phyloP scores from a whole-genome alignment of 2,113 vertebrate species.

The Synodontis membranacea region DNA sequence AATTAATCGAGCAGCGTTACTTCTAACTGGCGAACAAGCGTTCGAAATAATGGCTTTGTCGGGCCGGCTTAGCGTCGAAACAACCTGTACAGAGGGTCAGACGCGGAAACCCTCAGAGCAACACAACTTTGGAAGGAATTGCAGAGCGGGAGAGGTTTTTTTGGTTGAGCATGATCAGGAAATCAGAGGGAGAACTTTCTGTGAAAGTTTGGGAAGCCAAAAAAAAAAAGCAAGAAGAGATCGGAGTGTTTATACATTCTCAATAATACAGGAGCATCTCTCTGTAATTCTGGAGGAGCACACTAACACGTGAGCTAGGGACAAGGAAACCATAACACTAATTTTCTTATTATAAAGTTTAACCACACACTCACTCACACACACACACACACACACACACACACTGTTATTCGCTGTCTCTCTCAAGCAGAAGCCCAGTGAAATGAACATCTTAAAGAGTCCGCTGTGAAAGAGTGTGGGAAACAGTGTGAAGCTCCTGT shows the following conservation, averaged over 20 bases:
- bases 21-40: not conserved
- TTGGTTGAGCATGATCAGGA: no score
- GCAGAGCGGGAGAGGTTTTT: not conserved
- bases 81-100: not conserved
- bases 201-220: not conserved
- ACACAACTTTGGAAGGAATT: not conserved
- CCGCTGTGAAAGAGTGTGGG: slow-evolving; percentile 2
- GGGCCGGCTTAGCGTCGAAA: not conserved
- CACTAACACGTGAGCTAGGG: not conserved
- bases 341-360: not conserved
- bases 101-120: not conserved
- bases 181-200: not conserved
- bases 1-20: not conserved
- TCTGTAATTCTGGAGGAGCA: not conserved
- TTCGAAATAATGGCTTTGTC: not conserved
- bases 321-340: not conserved
- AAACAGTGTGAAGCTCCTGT: slow-evolving; percentile 27
- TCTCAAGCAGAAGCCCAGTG: not conserved
- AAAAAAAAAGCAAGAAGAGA: not conserved
- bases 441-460: slow-evolving; percentile 1
- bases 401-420: not conserved
- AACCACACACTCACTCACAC: not conserved
- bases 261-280: not conserved
- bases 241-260: not conserved
- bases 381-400: not conserved